A percentile compares a stretch with the other conserved stretches of the same genome.
These are phyloP conservation scores for Tachina fera DNA, from an alignment of 2,888 invertebrate genomes.

Conservation along the genomic window DNA sequence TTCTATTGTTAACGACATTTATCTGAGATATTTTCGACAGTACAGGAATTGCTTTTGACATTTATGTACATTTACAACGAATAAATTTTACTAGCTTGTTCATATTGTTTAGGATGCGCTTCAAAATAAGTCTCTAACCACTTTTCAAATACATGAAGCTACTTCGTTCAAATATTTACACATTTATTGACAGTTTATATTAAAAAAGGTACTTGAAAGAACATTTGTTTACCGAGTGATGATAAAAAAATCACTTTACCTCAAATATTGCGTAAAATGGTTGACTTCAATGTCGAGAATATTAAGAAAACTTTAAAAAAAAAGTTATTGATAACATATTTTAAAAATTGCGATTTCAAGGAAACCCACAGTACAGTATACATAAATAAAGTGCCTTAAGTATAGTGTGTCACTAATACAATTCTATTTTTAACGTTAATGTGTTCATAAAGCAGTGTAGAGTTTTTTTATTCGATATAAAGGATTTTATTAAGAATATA, in stretches of 20 bases:
- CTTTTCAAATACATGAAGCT: slow-evolving; percentile 6
- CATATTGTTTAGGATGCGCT: slow-evolving; percentile 35
- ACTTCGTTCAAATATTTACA: slow-evolving; percentile 5
- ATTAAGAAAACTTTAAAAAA: neutral
- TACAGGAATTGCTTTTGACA: slow-evolving; percentile 50
- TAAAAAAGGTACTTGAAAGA: slow-evolving; percentile 32
- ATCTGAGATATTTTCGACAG: slow-evolving; percentile 48
- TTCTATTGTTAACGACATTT: slow-evolving; percentile 42
- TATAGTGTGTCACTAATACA: neutral
- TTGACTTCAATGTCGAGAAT: neutral
- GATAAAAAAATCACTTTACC: neutral
- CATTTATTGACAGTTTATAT: slow-evolving; percentile 49
- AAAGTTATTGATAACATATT: neutral
- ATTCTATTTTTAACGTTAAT: too few relatives aligned
- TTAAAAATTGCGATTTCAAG: neutral
- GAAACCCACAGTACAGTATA: neutral
- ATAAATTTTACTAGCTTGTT: slow-evolving; percentile 1
- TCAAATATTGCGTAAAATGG: neutral
- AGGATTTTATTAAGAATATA: too few relatives aligned
- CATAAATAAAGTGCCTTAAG: neutral
- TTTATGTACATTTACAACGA: slow-evolving; percentile 45
- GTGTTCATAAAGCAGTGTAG: too few relatives aligned
- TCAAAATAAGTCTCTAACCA: slow-evolving; percentile 22
- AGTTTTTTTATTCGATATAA: too few relatives aligned
- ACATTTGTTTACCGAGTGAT: neutral